Percentiles rank a stretch among this genome's conserved stretches.
phyloP scores from a whole-genome alignment of 1,140 invertebrate species.

The Heterodera carotae region DNA sequence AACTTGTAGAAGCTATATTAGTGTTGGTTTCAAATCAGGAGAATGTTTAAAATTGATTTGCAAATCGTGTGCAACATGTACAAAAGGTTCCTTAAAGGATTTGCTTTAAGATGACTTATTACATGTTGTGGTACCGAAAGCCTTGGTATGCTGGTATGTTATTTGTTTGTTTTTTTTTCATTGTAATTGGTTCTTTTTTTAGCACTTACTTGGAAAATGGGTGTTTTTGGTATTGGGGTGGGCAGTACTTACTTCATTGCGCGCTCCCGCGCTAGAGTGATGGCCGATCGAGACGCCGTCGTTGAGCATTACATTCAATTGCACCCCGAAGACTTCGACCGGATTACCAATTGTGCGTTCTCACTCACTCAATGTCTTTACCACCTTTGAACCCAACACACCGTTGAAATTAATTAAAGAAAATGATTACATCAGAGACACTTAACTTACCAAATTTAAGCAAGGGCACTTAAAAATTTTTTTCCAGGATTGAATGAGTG shows the following conservation, averaged over 20 bases:
- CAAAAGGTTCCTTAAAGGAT: too few relatives aligned
- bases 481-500: too few relatives aligned
- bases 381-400: too few relatives aligned
- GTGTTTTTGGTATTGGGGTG: neutral
- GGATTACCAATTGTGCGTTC: constrained; percentile 55
- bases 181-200: neutral
- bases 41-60: too few relatives aligned
- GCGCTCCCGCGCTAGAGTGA: neutral
- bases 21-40: too few relatives aligned
- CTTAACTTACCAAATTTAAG: neutral
- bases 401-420: too few relatives aligned
- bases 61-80: too few relatives aligned
- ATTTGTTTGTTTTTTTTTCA: neutral
- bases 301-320: constrained; percentile 57
- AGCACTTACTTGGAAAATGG: neutral
- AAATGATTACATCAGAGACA: too few relatives aligned
- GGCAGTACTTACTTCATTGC: neutral
- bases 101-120: constrained; percentile 20
- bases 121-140: constrained; percentile 55
- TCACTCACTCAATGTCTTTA: too few relatives aligned
- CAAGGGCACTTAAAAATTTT: too few relatives aligned
- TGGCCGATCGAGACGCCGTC: constrained; percentile 48
- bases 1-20: too few relatives aligned
- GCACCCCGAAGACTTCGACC: constrained; percentile 62
- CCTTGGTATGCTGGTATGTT: constrained; percentile 55